Conservation (phyloP, 2,888 invertebrate genomes). For the Leuctra nigra region DNA sequence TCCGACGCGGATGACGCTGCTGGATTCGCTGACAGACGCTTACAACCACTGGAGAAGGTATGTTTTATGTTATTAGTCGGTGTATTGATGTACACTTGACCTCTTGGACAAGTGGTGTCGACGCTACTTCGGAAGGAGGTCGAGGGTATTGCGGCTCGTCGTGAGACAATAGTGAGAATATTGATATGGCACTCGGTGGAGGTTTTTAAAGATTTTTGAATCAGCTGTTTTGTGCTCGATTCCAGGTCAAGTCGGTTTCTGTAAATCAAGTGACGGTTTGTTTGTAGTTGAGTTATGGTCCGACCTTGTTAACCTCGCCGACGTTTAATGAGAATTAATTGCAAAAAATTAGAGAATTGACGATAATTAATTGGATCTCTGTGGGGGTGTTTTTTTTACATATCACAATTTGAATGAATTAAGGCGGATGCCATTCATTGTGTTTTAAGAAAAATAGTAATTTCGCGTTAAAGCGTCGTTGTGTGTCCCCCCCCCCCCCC, state of each 20-base stretch:
- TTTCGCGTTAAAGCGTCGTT: neutral
- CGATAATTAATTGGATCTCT: neutral
- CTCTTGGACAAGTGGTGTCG: too few relatives aligned
- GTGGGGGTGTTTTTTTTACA: constrained; percentile 1
- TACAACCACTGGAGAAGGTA: constrained; percentile 18
- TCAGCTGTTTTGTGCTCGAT: too few relatives aligned
- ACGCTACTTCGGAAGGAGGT: too few relatives aligned
- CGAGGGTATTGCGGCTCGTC: too few relatives aligned
- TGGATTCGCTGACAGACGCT: constrained; percentile 12
- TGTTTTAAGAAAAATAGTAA: neutral
- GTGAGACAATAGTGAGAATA: too few relatives aligned
- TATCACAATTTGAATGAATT: neutral
- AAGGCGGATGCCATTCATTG: neutral
- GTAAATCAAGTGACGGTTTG: too few relatives aligned
- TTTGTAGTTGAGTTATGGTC: too few relatives aligned
- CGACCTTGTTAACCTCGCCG: constrained; percentile 2
- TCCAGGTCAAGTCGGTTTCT: too few relatives aligned
- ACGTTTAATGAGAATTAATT: neutral
- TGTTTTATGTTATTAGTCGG: too few relatives aligned
- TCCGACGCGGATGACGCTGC: constrained; percentile 1
- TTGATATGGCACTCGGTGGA: too few relatives aligned
- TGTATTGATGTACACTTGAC: too few relatives aligned
- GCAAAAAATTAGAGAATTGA: neutral
- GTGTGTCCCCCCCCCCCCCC: neutral
- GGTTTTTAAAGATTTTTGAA: too few relatives aligned